Evolutionary conservation across 1,140 invertebrate species (phyloP), one percentile per base, ranked within the genome.

Genomic region (Acromyrmex charruanus): DNA sequence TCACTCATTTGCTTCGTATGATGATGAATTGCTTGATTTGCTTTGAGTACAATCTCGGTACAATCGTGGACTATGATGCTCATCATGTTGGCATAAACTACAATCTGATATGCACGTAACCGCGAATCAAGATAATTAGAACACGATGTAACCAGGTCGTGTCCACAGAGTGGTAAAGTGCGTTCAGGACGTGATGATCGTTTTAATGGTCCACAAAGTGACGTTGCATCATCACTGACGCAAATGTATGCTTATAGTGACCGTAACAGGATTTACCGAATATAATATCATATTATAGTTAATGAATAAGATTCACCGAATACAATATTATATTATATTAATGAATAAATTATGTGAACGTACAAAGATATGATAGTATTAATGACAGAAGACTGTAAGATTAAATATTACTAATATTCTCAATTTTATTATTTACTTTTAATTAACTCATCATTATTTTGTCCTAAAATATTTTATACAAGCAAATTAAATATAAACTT

Each of bases 51-150:
- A n/a, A n/a, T n/a, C n/a, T 53, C 31, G 44, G 28, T 31, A 55
- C 88, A 87, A 90, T 90, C 74, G 80, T 69, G 31, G n/a, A 28
- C 79, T 49, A 88, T 58, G 61, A 49, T 79, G 59, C 69, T 59
- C 75, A 74, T 84, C 69, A 75, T 75, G 35, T 28, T 16, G 31
- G 77, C 77, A 61, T 90, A 88, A 88, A 90, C 89, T 88, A 90
- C 80, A 82, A 90, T 91, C 90, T 86, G 86, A 87, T 90, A 80
- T 80, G 82, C 82, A 81, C 88, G 89, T 82, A 81, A 80, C 88
- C 88, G 69, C 82, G 87, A 81, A 91, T 88, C 86, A 84, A 88
- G 89, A 90, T 91, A 93, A 93, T 93, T 92, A 90, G 91, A 89
- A 92, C 91, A 81, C 86, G 87, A 88, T 85, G 90, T 88, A 88